Evolutionary conservation across 2,797 vertebrate species (phyloP), one percentile per base, ranked within the genome.

Genomic region (Phalloptychus januarius): DNA sequence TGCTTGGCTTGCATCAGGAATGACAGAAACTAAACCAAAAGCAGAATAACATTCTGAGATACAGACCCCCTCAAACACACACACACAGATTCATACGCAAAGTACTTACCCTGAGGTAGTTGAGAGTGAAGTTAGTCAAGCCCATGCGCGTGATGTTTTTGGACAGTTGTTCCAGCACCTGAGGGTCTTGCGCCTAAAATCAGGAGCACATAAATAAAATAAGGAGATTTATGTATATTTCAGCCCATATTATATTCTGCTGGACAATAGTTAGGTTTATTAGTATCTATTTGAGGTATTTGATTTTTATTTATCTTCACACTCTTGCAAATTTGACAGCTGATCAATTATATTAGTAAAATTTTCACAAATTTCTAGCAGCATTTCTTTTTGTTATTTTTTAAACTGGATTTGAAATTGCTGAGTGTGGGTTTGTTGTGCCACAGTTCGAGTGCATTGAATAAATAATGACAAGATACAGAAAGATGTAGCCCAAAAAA

Each of bases 141-240:
- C 98, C 98, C 98, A 99, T 99, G 88, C 98, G 97, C 93, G 98
- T 99, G 95, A 99, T 99, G 95, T 99, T 99, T 98, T 99, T 99
- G 92, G 98, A 99, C 94, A 99, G 97, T 93, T 99, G 98, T 94
- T 99, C 98, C 96, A 99, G 95, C 94, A 98, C 97, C 96, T 99
- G 98, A 96, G 98, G 97, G 96, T 99, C 98, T 96, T 99, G 98
- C 95, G 98, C 97, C 98, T 99, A 92, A 42, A 91, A 91, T 81
- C 79, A 86, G 75, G 63, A 77, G 82, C 42, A 86, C 73, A 63
- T 45, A 85, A 74, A 86, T 28, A 84, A 75, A 31, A 58, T 48
- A 38, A 75, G 48, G 63, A 63, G 38, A 40, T 36, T 46, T 25
- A 79, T 20, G 16, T 18, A 70, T 16, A 38, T 31, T 42, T 23